These are phyloP conservation scores for Neocrepidodera transversa DNA, from an alignment of 2,888 invertebrate species.

Conservation along the genomic window DNA sequence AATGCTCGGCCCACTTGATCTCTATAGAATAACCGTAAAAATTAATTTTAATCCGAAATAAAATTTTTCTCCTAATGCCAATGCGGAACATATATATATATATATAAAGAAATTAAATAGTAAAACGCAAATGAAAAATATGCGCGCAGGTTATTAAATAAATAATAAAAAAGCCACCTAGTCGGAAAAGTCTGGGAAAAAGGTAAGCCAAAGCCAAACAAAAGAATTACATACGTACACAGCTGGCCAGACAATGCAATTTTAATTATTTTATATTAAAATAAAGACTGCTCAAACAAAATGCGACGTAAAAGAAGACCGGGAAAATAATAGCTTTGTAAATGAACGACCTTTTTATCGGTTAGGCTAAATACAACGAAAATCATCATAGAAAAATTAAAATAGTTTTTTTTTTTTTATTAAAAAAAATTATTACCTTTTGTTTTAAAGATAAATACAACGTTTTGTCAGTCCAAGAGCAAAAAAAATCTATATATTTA, in stretches of 20 bases:
- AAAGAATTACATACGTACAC: constrained; percentile 38
- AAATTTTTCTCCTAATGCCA: constrained; percentile 23
- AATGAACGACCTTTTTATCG: neutral
- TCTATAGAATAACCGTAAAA: no score
- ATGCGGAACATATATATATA: constrained; percentile 22
- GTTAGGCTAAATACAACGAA: neutral
- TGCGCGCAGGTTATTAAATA: constrained; percentile 28
- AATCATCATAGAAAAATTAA: neutral
- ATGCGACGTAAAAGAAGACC: constrained; percentile 26
- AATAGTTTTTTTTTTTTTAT: no score
- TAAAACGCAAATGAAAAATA: constrained; percentile 31
- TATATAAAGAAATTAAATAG: constrained; percentile 36
- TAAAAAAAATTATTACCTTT: no score
- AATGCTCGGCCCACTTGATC: no score
- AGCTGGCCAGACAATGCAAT: constrained; percentile 39
- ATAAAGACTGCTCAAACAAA: constrained; percentile 35
- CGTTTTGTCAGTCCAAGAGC: no score
- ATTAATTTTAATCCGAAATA: constrained; percentile 22
- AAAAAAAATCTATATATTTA: no score
- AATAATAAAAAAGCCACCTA: constrained; percentile 32
- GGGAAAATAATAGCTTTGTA: constrained; percentile 1
- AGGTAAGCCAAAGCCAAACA: constrained; percentile 34
- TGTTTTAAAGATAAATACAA: no score
- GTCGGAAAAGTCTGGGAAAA: constrained; percentile 24
- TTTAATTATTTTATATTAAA: constrained; percentile 41